phyloP scores from a whole-genome alignment of 2,113 vertebrate genomes.

The Climacteris rufus region DNA sequence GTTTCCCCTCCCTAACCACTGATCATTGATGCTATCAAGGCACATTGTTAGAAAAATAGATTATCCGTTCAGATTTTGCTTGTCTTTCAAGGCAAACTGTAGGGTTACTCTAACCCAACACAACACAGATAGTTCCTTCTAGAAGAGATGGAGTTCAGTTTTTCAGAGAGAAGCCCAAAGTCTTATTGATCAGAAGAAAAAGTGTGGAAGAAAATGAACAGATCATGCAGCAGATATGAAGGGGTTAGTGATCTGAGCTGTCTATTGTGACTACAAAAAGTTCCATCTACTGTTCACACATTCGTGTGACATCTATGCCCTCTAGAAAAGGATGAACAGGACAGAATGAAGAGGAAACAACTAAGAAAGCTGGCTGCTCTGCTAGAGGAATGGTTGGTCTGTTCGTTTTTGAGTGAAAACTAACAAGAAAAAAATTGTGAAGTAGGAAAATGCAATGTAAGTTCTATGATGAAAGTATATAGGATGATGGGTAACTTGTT shows the following conservation, averaged over 20 bases:
- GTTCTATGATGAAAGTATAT: background rate
- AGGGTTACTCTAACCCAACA: background rate
- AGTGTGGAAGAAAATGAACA: background rate
- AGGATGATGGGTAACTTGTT: background rate
- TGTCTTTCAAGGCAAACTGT: background rate
- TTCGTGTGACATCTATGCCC: background rate
- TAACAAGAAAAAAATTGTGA: background rate
- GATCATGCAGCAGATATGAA: background rate
- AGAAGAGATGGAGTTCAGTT: background rate
- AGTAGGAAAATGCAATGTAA: rapidly evolving
- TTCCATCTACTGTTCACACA: background rate
- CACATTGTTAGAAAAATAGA: background rate
- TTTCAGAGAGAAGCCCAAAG: background rate
- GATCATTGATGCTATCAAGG: background rate
- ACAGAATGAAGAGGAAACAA: background rate
- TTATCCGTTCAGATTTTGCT: background rate
- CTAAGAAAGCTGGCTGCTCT: background rate
- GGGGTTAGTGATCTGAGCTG: background rate
- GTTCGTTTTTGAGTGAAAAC: background rate
- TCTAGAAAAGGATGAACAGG: background rate
- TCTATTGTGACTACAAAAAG: rapidly evolving
- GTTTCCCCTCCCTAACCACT: background rate
- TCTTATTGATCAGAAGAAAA: background rate
- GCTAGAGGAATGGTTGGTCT: background rate
- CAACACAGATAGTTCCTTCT: background rate